Base-by-base conservation (phyloP, 2,113 vertebrate genomes). In the Carassius gibelio region DNA sequence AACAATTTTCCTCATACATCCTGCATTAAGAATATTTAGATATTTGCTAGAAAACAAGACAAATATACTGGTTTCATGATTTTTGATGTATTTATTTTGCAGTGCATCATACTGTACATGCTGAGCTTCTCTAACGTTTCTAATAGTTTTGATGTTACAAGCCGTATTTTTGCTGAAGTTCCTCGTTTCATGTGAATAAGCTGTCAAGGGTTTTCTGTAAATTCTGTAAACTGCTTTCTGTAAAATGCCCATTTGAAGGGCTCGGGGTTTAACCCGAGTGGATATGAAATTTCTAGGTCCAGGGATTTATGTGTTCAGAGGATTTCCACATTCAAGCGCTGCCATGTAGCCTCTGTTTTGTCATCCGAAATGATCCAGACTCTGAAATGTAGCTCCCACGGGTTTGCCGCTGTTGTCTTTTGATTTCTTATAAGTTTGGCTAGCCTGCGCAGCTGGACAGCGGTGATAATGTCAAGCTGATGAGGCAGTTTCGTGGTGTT, bases 281-380 rank as follows among this genome's bases (percentile, higher is more conserved):
- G 48, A 71, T 90, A 87, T 80, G 59, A 89, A 90, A 93, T 92
- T 94, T 92, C 76, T 62, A 45, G 76, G 85, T 86, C 85, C 36
- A 77, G 19, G 89, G 91, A 93, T 91, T 93, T 93, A 83, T 86
- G 83, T 88, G 89, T 81, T 80, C 81, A 89, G 83, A 61, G 87
- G 90, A 90, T 92, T 92, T 93, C 91, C 88, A 91, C 81, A 82
- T 88, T 88, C 83, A 90, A 90, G 87, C 84, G 38, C 75, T 0
- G 90, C 81, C 74, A 72, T 52, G 71, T 50, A 82, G 88, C 90
- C 88, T 89, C 82, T 81, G 69, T 72, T 75, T 45, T 89, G 89
- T 93, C 91, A 90, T 93, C 78, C 82, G 88, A 90, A 86, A 93
- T 92, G 93, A 90, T 89, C 92, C 90, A 93, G 57, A 23, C 23